These are phyloP conservation scores for Cyprinodon brontotheroides DNA, from an alignment of 2,113 vertebrate genomes.

Conservation along the genomic window DNA sequence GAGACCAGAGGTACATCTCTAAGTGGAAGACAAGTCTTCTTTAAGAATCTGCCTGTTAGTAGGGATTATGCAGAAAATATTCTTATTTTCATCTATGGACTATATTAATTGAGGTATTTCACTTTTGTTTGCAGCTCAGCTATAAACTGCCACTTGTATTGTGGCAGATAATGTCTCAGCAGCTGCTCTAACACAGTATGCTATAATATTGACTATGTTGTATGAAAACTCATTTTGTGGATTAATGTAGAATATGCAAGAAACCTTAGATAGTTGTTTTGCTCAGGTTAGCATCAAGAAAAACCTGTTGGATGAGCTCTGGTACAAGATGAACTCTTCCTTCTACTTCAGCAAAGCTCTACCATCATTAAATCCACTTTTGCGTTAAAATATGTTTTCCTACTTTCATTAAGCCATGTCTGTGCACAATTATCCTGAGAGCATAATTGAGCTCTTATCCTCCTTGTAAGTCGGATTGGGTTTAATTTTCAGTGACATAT, in stretches of 20 bases:
- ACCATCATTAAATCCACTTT: slow-evolving; percentile 10
- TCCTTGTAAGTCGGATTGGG: slow-evolving; percentile 25
- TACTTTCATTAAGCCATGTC: slow-evolving; percentile 6
- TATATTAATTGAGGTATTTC: slow-evolving; percentile 3
- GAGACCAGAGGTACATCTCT: slow-evolving; percentile 10
- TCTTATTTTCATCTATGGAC: slow-evolving; percentile 16
- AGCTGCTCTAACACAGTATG: neutral
- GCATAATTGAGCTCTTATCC: slow-evolving; percentile 33
- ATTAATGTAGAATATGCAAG: neutral
- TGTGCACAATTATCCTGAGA: slow-evolving; percentile 28
- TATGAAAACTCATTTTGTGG: neutral
- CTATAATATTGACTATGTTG: neutral
- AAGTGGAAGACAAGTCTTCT: slow-evolving; percentile 20
- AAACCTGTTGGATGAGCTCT: slow-evolving; percentile 10
- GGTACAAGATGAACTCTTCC: neutral
- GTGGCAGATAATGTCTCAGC: slow-evolving; percentile 9
- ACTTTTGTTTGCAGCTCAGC: slow-evolving; percentile 20
- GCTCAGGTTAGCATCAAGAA: slow-evolving; percentile 16
- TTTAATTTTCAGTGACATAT: slow-evolving; percentile 41
- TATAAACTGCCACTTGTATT: neutral
- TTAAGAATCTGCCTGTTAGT: slow-evolving; percentile 8
- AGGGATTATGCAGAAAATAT: slow-evolving; percentile 6
- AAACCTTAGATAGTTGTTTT: slow-evolving; percentile 1
- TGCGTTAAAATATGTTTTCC: neutral
- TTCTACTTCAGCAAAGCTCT: neutral